phyloP scores from a whole-genome alignment of 2,888 invertebrate species.

The Abscondita cerata region DNA sequence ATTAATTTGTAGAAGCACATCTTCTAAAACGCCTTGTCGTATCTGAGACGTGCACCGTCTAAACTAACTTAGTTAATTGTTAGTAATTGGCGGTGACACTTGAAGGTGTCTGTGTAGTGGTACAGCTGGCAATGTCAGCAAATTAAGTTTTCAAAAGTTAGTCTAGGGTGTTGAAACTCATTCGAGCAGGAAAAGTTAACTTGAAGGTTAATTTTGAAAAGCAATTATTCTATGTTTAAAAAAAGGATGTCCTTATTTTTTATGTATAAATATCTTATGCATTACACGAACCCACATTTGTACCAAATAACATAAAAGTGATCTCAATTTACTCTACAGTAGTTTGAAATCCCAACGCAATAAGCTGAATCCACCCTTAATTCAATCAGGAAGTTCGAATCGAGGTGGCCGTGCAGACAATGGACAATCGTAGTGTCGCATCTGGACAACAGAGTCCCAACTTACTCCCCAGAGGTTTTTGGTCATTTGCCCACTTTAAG shows the following conservation, averaged over 20 bases:
- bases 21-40: conserved; percentile 23
- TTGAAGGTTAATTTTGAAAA: conserved; percentile 20
- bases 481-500: conserved; percentile 50
- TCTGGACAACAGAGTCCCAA: conserved; percentile 51
- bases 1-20: conserved; percentile 31
- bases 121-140: conserved; percentile 47
- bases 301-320: conserved; percentile 34
- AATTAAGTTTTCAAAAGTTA: conserved; percentile 54
- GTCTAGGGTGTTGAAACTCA: conserved; percentile 32
- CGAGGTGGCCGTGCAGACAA: conserved; percentile 52
- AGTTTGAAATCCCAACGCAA: conserved; percentile 48
- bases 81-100: conserved; percentile 54
- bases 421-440: conserved; percentile 56
- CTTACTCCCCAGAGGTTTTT: conserved; percentile 43
- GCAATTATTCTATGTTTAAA: not conserved
- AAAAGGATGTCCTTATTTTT: not conserved
- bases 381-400: conserved; percentile 50
- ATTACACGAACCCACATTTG: conserved; percentile 18
- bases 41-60: conserved; percentile 37
- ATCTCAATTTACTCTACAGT: conserved; percentile 45
- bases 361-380: conserved; percentile 54
- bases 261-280: conserved; percentile 22
- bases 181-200: conserved; percentile 27
- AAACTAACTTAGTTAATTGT: conserved; percentile 54
- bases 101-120: conserved; percentile 48